Conservation (phyloP, 2,113 vertebrate genomes). For the Gracilinanus agilis region DNA sequence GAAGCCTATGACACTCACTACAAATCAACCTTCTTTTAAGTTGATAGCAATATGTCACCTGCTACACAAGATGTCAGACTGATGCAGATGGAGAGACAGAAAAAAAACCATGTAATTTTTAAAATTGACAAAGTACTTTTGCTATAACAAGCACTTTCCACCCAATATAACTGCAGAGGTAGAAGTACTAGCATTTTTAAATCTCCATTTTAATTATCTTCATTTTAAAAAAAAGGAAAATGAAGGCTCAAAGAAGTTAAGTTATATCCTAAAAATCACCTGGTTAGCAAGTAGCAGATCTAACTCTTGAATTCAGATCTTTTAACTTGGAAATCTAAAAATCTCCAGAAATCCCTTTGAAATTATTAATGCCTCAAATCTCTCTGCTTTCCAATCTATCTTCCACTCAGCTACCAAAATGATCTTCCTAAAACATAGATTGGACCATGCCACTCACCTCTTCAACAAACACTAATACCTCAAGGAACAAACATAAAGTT, state of each 20-base stretch:
- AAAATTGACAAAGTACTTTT: neutral
- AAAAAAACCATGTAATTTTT: neutral
- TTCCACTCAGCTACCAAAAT: no score
- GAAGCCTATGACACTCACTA: neutral
- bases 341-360: neutral
- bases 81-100: neutral
- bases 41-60: neutral
- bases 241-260: neutral
- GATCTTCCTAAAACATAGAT: no score
- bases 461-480: no score
- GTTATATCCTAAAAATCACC: neutral
- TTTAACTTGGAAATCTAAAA: neutral
- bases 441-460: no score
- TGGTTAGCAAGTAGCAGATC: neutral
- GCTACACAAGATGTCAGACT: neutral
- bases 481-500: no score
- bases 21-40: neutral
- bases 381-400: no score
- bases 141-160: neutral
- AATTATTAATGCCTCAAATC: neutral
- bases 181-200: neutral
- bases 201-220: neutral
- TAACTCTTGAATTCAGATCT: neutral
- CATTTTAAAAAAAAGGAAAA: neutral
- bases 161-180: neutral